These are phyloP conservation scores for Leptocoma aspasia DNA, from an alignment of 2,113 vertebrate species.

Conservation along the genomic window DNA sequence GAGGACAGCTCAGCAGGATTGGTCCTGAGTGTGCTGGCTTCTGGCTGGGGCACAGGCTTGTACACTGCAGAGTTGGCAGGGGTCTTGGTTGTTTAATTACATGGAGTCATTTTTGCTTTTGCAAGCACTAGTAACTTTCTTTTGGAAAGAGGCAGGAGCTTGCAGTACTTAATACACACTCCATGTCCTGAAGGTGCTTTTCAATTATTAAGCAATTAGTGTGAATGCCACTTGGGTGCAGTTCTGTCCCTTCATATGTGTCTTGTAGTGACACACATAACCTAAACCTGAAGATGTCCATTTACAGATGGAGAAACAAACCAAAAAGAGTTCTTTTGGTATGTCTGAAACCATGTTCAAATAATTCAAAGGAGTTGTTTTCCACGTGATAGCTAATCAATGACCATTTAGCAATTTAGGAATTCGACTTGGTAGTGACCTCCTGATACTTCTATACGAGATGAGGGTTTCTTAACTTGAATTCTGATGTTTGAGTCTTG, in stretches of 20 bases:
- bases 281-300: not conserved
- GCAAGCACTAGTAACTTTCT: conserved; percentile 7
- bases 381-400: not conserved
- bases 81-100: not conserved
- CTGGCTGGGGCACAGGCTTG: not conserved
- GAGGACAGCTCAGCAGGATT: conserved; percentile 25
- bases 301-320: not conserved
- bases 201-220: not conserved
- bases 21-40: not conserved
- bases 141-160: not conserved
- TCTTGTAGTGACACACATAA: not conserved
- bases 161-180: not conserved
- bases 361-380: not conserved
- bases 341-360: not conserved
- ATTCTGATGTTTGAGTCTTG: not conserved
- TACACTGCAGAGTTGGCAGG: not conserved
- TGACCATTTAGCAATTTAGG: not conserved
- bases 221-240: not conserved
- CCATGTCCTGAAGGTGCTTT: not conserved
- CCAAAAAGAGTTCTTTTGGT: not conserved
- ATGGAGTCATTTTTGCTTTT: not conserved
- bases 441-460: not conserved
- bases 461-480: not conserved
- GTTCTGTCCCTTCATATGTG: not conserved
- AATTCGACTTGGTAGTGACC: not conserved